A percentile compares a stretch with the other conserved stretches of the same genome.
These are phyloP conservation scores for Saiga tatarica DNA, from an alignment of 2,113 vertebrate genomes.

Conservation along the genomic window DNA sequence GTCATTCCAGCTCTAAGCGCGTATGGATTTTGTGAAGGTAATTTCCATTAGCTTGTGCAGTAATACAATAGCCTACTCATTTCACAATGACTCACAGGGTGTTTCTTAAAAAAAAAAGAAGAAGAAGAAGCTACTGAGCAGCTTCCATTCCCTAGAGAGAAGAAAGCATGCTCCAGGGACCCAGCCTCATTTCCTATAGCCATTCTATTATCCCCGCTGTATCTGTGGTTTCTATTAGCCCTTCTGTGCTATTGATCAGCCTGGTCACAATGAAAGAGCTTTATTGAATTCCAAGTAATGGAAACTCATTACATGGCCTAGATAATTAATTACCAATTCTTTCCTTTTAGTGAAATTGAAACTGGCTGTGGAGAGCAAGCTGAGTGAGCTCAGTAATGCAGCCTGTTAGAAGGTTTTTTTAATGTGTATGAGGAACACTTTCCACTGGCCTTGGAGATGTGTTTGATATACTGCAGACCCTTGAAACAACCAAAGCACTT, in stretches of 20 bases:
- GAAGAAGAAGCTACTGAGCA: conserved; percentile 63
- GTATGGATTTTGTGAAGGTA: conserved; percentile 67
- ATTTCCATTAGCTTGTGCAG: conserved; percentile 63
- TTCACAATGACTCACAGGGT: conserved; percentile 61
- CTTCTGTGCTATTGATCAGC: conserved; percentile 55
- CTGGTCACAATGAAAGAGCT: conserved; percentile 56
- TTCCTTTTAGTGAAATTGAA: conserved; percentile 67
- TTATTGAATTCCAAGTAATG: conserved; percentile 75
- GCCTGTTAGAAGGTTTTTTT: conserved; percentile 66
- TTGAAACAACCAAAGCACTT: conserved; percentile 56
- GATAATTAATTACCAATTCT: conserved; percentile 76
- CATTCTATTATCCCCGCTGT: conserved; percentile 75
- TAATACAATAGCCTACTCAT: conserved; percentile 69
- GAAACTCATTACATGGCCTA: conserved; percentile 68
- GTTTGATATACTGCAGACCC: conserved; percentile 52
- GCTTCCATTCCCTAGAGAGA: conserved; percentile 60
- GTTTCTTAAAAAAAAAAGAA: conserved; percentile 2
- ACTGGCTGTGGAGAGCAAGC: conserved; percentile 55
- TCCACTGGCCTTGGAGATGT: conserved; percentile 39
- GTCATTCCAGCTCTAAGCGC: conserved; percentile 9
- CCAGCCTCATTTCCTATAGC: conserved; percentile 72
- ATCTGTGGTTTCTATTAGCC: conserved; percentile 73
- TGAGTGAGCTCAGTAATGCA: conserved; percentile 33
- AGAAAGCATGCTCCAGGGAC: conserved; percentile 56
- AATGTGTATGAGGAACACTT: conserved; percentile 45